phyloP scores from a whole-genome alignment of 2,888 invertebrate species.

The Chymomyza procnemis region DNA sequence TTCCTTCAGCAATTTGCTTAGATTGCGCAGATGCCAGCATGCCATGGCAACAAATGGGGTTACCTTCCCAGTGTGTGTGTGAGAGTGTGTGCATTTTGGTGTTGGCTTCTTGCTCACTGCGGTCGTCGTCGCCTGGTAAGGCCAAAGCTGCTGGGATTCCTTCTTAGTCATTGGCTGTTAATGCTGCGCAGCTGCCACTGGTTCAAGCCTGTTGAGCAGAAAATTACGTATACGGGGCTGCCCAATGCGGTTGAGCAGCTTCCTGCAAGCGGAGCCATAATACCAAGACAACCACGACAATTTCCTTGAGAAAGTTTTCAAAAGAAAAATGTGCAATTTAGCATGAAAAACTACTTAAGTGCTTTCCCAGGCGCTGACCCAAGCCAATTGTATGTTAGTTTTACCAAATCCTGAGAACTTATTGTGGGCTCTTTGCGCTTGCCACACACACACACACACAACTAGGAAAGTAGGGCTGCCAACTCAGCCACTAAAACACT shows the following conservation, averaged over 20 bases:
- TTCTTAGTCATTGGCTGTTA: conserved; percentile 49
- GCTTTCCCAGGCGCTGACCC: conserved; percentile 66
- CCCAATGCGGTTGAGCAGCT: conserved; percentile 48
- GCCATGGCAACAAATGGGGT: conserved; percentile 47
- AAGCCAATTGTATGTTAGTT: conserved; percentile 37
- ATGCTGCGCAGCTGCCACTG: conserved; percentile 7
- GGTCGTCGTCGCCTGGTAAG: neutral
- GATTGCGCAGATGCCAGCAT: conserved; percentile 55
- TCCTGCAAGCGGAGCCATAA: conserved; percentile 50
- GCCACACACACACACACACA: too few relatives aligned
- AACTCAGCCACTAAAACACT: conserved; percentile 31
- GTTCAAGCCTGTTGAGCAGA: conserved; percentile 16
- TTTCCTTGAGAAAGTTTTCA: conserved; percentile 68
- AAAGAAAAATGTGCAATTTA: conserved; percentile 1
- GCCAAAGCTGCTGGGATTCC: conserved; percentile 43
- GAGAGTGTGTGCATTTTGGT: conserved; percentile 3
- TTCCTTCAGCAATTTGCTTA: conserved; percentile 70
- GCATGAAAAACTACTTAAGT: conserved; percentile 68
- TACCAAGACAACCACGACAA: conserved; percentile 42
- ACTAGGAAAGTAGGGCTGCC: conserved; percentile 32
- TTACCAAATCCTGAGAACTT: conserved; percentile 58
- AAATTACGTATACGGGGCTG: conserved; percentile 68
- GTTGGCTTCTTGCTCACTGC: neutral
- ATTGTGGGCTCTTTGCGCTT: conserved; percentile 4
- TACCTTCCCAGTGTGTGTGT: conserved; percentile 31